These are phyloP conservation scores for Danaus plexippus DNA, from an alignment of 1,140 invertebrate genomes.

Conservation along the genomic window DNA sequence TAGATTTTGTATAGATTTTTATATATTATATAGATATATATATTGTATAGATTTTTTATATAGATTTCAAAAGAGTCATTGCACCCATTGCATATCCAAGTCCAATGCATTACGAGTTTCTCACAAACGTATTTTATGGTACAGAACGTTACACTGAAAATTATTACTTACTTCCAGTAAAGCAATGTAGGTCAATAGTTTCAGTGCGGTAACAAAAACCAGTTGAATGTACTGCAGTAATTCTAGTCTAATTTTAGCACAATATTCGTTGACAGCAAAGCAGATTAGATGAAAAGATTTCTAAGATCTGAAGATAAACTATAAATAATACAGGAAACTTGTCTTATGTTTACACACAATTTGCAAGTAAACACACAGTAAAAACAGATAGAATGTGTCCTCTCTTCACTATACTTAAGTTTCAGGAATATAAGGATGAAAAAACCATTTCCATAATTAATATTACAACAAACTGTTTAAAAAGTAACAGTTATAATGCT, in stretches of 20 bases:
- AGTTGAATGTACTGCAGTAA: constrained; percentile 54
- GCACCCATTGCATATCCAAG: too few species aligned
- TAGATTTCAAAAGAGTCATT: too few species aligned
- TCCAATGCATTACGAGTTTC: constrained; percentile 23
- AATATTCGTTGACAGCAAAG: constrained; percentile 29
- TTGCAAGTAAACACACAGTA: too few species aligned
- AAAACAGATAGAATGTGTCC: background rate
- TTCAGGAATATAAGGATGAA: too few species aligned
- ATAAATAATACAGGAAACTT: too few species aligned
- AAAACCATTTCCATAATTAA: too few species aligned
- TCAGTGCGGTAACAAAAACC: constrained; percentile 66
- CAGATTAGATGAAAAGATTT: constrained; percentile 8
- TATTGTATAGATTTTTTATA: too few species aligned
- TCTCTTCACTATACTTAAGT: background rate
- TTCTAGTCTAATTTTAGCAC: constrained; percentile 52
- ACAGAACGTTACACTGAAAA: constrained; percentile 60
- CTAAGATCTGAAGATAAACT: constrained; percentile 4
- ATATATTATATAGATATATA: too few species aligned
- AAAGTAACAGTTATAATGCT: too few species aligned
- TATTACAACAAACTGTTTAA: too few species aligned
- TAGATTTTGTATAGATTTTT: too few species aligned
- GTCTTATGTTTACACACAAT: too few species aligned
- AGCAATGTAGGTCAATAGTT: constrained; percentile 70
- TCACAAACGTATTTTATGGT: constrained; percentile 51
- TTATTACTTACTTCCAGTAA: constrained; percentile 69